Percentiles rank a stretch among this genome's conserved stretches.
These are phyloP conservation scores for Capromys pilorides DNA, from an alignment of 2,797 vertebrate genomes.

Conservation along the genomic window DNA sequence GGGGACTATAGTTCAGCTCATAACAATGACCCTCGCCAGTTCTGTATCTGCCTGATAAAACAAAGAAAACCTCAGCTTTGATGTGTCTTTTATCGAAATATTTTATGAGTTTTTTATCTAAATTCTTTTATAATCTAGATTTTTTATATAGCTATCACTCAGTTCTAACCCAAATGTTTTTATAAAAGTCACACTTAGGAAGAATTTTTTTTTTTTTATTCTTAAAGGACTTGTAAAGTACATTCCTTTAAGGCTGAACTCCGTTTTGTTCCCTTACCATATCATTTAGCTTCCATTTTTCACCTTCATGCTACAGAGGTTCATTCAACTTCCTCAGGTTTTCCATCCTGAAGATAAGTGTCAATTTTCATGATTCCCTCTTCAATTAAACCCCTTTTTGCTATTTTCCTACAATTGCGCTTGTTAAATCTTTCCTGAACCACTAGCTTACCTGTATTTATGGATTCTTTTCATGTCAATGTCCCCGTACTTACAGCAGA, in stretches of 20 bases:
- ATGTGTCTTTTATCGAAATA: not conserved
- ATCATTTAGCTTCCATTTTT: not conserved
- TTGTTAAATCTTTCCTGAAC: slow-evolving; percentile 19
- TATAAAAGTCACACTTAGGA: not conserved
- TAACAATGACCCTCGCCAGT: not conserved
- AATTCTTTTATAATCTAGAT: not conserved
- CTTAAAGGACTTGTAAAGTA: not conserved
- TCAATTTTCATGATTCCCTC: not conserved
- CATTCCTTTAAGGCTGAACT: not conserved
- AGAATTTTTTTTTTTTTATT: slow-evolving; percentile 7
- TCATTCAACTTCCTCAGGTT: not conserved
- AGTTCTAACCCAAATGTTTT: slow-evolving; percentile 20
- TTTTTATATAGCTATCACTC: not conserved
- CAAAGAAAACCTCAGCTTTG: not conserved
- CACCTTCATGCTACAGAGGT: not conserved
- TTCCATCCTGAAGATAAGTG: not conserved
- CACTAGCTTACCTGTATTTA: not conserved
- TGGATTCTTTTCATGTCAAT: not conserved
- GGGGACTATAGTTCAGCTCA: not conserved
- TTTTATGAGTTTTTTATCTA: slow-evolving; percentile 4
- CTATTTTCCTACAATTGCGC: not conserved
- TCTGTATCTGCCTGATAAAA: not conserved
- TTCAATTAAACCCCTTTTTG: not conserved
- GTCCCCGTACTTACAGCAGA: not conserved
- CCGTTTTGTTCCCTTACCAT: not conserved